Percentiles rank a stretch among this genome's conserved stretches.
These are phyloP conservation scores for Semotilus atromaculatus DNA, from an alignment of 2,797 vertebrate species.

Conservation along the genomic window DNA sequence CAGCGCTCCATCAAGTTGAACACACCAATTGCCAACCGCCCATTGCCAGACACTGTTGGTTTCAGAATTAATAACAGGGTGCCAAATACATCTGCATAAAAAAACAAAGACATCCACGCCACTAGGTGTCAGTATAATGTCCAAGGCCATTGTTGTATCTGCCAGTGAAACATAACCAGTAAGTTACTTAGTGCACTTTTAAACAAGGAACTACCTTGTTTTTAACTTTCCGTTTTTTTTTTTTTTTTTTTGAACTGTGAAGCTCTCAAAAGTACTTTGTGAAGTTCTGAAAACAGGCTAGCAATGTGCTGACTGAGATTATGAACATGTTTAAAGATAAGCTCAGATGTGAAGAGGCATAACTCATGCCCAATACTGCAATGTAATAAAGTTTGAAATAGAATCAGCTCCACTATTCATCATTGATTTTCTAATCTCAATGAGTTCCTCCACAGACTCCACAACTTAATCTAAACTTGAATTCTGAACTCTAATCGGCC, in stretches of 20 bases:
- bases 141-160: neutral
- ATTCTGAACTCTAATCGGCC: conserved; percentile 45
- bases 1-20: neutral
- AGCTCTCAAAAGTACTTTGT: conserved; percentile 29
- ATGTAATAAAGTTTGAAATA: conserved; percentile 52
- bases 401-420: conserved; percentile 20
- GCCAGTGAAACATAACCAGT: neutral
- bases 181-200: conserved; percentile 20
- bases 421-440: conserved; percentile 37
- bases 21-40: neutral
- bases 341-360: conserved; percentile 38
- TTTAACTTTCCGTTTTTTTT: neutral
- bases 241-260: neutral
- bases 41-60: neutral
- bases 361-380: conserved; percentile 36
- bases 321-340: conserved; percentile 41
- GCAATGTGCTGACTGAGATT: conserved; percentile 19
- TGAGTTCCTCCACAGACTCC: neutral
- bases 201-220: neutral
- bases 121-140: neutral
- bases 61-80: neutral
- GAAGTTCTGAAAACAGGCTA: conserved; percentile 14
- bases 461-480: conserved; percentile 14
- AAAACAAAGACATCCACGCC: neutral
- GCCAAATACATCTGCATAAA: neutral